Evolutionary conservation across 2,888 invertebrate genomes (phyloP), one percentile per base, ranked within the genome.

Genomic region (Andrena praecox): DNA sequence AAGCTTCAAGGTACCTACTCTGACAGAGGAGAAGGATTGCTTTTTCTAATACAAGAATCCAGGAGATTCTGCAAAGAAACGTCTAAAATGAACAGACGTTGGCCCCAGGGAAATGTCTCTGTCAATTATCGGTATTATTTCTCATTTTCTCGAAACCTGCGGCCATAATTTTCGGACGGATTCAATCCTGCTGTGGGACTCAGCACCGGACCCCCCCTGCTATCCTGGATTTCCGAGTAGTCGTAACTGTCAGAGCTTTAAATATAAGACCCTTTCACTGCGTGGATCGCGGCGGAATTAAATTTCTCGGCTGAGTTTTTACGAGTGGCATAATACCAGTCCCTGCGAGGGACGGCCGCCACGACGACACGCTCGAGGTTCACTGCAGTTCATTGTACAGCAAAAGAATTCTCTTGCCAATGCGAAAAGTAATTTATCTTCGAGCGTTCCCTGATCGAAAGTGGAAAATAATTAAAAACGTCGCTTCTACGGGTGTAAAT

Each of bases 211-310:
- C 42, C 42, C 42, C 7, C n/a, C 10, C n/a, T 3, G 42, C n/a
- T 35, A 69, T 62, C 74, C 54, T 60, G 60, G 69, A 80, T 80
- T 70, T 59, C 52, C 69, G 60, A 35, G 60, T 29, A 59, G 20
- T 42, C 69, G 64, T 74, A 74, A 81, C 73, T 66, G 64, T 81
- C 74, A 27, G 7, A 48, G 27, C 42, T 66, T 62, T 66, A 80
- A 74, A 48, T 66, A 56, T 56, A 80, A 74, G 48, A 60, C 54
- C 31, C 48, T 80, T 69, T 24, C 69, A 20, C 31, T 52, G 29
- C 24, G 54, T 27, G 31, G 68, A n/a, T 24, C 35, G 67, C 20
- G 12, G 20, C 62, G 24, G 20, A 74, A 70, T 80, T 42, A 79
- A 79, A 79, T 69, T 81, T 68, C 68, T 56, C 50, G 7, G 24